A percentile compares a stretch with the other conserved stretches of the same genome.
Conservation (phyloP, 2,888 invertebrate species). For the Agrochola lota region DNA sequence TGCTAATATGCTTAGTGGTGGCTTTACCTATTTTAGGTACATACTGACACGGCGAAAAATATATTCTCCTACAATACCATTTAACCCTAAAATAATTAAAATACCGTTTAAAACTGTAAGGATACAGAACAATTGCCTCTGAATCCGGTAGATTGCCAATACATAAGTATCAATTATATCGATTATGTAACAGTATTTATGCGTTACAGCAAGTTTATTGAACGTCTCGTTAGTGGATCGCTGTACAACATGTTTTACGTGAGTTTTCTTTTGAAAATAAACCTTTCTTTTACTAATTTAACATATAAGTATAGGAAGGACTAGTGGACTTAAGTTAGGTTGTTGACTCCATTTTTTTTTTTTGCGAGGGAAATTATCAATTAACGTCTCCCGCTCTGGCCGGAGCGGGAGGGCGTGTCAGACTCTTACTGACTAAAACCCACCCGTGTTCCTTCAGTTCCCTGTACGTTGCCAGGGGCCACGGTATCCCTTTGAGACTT, state of each 20-base stretch:
- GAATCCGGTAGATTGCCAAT: constrained; percentile 48
- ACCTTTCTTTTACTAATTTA: background rate
- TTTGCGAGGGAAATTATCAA: too few species aligned
- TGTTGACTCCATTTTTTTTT: background rate
- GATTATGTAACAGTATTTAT: constrained; percentile 44
- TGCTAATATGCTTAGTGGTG: too few species aligned
- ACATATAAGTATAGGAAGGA: background rate
- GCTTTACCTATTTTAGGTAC: too few species aligned
- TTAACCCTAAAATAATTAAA: constrained; percentile 41
- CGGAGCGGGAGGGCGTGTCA: too few species aligned
- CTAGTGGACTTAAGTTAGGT: background rate
- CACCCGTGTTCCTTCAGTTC: too few species aligned
- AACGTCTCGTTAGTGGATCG: constrained; percentile 52
- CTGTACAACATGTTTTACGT: constrained; percentile 71
- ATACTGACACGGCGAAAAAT: background rate
- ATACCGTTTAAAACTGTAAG: constrained; percentile 36
- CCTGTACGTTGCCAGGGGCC: too few species aligned
- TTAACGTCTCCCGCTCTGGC: too few species aligned
- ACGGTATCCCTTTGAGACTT: too few species aligned
- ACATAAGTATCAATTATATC: constrained; percentile 50
- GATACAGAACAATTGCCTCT: constrained; percentile 52
- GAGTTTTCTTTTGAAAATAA: constrained; percentile 52
- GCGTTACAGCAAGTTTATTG: constrained; percentile 36
- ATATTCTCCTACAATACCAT: background rate
- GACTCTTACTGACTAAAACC: too few species aligned